These are phyloP conservation scores for Struthio camelus DNA, from an alignment of 2,113 vertebrate species.

Conservation along the genomic window DNA sequence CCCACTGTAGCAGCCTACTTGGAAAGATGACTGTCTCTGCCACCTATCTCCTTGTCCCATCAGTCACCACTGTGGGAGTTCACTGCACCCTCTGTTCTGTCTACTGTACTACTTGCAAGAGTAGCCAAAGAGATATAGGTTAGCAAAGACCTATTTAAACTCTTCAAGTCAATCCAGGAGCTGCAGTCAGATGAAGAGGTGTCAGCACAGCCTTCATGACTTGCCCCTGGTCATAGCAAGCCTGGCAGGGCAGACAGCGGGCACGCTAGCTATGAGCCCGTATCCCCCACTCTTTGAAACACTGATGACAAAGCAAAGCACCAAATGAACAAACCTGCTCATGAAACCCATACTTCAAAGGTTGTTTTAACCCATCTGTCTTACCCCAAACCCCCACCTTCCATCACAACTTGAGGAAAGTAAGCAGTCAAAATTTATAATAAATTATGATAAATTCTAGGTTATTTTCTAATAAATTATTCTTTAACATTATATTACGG, in stretches of 20 bases:
- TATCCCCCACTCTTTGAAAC: not conserved
- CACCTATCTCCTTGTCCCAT: not conserved
- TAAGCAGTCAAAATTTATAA: not conserved
- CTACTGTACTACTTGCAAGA: not conserved
- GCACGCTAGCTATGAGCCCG: not conserved
- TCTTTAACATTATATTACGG: not conserved
- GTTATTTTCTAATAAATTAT: not conserved
- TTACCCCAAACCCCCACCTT: not conserved
- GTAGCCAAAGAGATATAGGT: not conserved
- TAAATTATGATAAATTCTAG: not conserved
- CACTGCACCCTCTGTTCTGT: not conserved
- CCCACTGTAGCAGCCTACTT: not conserved
- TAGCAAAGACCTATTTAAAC: not conserved
- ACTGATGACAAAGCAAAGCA: not conserved
- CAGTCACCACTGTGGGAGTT: not conserved
- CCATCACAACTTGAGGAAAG: not conserved
- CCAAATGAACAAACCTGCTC: not conserved
- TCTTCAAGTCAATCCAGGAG: not conserved
- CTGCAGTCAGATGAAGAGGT: not conserved
- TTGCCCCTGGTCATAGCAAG: not conserved
- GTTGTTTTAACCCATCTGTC: not conserved
- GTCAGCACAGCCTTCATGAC: fast-evolving
- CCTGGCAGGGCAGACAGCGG: not conserved
- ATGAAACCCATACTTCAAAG: not conserved
- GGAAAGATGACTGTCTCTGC: not conserved